phyloP scores from a whole-genome alignment of 2,113 vertebrate species.

The Sinocyclocheilus anshuiensis region DNA sequence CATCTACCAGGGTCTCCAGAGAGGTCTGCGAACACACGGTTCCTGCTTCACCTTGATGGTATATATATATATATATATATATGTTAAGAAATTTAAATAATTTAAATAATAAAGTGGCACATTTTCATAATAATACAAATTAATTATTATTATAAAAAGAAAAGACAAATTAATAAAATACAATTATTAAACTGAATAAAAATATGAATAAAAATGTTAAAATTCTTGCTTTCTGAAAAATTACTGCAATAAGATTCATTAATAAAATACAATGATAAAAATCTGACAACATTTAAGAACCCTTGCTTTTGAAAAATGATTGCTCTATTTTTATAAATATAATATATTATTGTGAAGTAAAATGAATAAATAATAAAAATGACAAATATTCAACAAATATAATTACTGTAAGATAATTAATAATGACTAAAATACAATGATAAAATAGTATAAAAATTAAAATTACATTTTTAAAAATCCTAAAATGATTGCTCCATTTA shows the following conservation, averaged over 20 bases:
- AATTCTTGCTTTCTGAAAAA: no score
- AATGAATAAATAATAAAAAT: neutral
- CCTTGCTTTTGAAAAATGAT: no score
- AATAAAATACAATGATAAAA: no score
- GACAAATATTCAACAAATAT: neutral
- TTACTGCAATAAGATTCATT: no score
- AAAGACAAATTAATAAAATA: neutral
- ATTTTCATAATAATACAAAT: no score
- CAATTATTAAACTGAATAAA: neutral
- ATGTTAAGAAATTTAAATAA: no score
- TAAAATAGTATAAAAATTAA: neutral
- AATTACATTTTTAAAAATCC: no score
- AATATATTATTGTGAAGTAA: neutral
- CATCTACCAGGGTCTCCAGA: conserved; percentile 82
- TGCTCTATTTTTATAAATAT: neutral
- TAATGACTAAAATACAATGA: neutral
- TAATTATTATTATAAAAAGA: no score
- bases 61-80: no score
- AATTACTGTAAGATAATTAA: neutral
- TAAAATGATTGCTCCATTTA: neutral
- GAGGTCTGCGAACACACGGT: conserved; percentile 1
- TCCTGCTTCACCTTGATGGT: conserved; percentile 62
- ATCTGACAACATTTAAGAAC: no score
- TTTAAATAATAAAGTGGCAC: no score
- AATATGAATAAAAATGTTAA: neutral